These are phyloP conservation scores for Clarias pachynema DNA, from an alignment of 2,797 vertebrate genomes.

Conservation along the genomic window DNA sequence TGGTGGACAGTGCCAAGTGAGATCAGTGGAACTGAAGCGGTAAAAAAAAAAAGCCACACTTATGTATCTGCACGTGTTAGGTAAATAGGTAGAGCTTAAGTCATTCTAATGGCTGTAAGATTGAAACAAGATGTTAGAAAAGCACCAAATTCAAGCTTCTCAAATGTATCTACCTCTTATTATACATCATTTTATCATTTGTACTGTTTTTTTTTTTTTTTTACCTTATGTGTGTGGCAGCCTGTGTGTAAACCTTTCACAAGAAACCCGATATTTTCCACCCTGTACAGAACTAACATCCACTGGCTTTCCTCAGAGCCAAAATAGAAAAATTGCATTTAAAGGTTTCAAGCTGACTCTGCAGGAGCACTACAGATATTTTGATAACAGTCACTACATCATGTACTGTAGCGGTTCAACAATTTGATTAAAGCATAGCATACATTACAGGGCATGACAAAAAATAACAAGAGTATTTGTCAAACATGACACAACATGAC, in stretches of 20 bases:
- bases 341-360: neutral
- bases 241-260: neutral
- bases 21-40: neutral
- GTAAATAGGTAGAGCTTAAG: neutral
- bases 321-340: neutral
- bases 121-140: slow-evolving; percentile 4
- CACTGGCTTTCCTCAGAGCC: neutral
- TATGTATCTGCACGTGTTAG: slow-evolving; percentile 3
- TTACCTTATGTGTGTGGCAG: neutral
- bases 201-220: neutral
- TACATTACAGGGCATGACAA: neutral
- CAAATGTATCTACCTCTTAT: neutral
- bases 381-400: neutral
- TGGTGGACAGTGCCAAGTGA: slow-evolving; percentile 1
- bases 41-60: slow-evolving; percentile 6
- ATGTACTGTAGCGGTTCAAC: neutral
- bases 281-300: neutral
- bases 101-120: slow-evolving; percentile 6
- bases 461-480: neutral
- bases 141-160: slow-evolving; percentile 3
- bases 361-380: neutral
- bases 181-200: neutral
- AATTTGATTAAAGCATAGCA: neutral
- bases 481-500: neutral
- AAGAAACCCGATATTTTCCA: neutral